These are phyloP conservation scores for Tragulus kanchil DNA, from an alignment of 2,113 vertebrate species.

Conservation along the genomic window DNA sequence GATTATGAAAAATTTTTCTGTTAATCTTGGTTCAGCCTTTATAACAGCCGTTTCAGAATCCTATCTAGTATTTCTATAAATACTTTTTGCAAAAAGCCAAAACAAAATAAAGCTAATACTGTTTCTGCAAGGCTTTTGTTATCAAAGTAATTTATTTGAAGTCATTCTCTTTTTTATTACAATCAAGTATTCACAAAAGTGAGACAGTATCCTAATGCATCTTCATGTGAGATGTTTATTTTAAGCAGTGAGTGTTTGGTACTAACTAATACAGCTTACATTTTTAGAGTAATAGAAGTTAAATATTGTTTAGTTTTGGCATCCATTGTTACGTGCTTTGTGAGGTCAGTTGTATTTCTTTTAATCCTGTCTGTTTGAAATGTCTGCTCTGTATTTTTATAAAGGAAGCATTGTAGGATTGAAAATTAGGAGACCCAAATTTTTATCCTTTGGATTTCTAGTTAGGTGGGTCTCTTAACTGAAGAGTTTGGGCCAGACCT, in stretches of 20 bases:
- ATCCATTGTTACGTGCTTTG: not conserved
- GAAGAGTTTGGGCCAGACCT: not conserved
- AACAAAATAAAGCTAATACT: not conserved
- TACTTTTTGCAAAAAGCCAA: not conserved
- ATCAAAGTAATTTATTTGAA: conserved; percentile 37
- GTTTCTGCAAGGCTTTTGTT: not conserved
- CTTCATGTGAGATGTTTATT: not conserved
- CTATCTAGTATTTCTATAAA: conserved; percentile 24
- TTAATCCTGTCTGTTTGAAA: not conserved
- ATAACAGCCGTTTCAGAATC: not conserved
- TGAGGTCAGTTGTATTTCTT: not conserved
- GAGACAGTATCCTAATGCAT: not conserved
- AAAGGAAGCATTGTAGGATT: not conserved
- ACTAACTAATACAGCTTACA: not conserved
- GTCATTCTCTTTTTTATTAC: not conserved
- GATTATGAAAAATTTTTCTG: not conserved
- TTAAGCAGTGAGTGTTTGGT: not conserved
- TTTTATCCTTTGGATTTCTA: not conserved
- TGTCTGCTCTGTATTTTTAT: not conserved
- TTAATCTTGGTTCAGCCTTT: conserved; percentile 24
- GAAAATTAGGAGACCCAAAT: not conserved
- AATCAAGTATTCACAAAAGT: not conserved
- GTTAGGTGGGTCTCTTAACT: not conserved
- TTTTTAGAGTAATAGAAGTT: not conserved
- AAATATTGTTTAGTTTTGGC: not conserved